Percentiles rank a stretch among this genome's conserved stretches.
Evolutionary conservation across 2,888 invertebrate species (phyloP).

Genomic region (Cyrtodaria siliqua): DNA sequence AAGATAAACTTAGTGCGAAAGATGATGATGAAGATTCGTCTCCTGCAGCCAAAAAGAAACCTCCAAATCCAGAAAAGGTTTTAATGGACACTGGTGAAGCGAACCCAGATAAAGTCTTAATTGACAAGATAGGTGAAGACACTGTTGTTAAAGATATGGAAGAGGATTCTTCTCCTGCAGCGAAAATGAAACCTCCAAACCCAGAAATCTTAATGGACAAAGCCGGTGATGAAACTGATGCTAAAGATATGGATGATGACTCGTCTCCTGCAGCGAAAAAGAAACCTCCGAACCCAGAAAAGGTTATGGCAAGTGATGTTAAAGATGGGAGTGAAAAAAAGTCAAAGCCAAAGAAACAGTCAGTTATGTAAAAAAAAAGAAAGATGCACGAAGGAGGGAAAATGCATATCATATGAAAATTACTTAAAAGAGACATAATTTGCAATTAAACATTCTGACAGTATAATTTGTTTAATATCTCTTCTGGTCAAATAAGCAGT

Average conservation of each 20-base stretch:
- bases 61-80: too few species aligned
- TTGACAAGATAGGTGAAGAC: too few species aligned
- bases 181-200: slow-evolving; percentile 8
- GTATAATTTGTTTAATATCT: too few species aligned
- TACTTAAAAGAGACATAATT: too few species aligned
- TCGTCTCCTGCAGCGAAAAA: slow-evolving; percentile 6
- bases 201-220: not conserved
- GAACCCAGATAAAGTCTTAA: not conserved
- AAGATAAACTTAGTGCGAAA: slow-evolving; percentile 22
- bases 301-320: not conserved
- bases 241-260: not conserved
- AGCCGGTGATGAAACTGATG: not conserved
- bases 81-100: not conserved
- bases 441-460: too few species aligned
- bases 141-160: too few species aligned
- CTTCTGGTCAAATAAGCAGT: too few species aligned
- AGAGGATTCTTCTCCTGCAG: not conserved
- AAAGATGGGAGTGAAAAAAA: too few species aligned
- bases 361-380: too few species aligned
- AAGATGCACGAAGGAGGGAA: too few species aligned
- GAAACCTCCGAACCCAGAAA: slow-evolving; percentile 2
- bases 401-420: too few species aligned
- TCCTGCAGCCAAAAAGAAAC: slow-evolving; percentile 12
- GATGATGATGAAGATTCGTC: not conserved
- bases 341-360: too few species aligned